phyloP scores from a whole-genome alignment of 2,888 invertebrate species.

The Cheilosia impressa region DNA sequence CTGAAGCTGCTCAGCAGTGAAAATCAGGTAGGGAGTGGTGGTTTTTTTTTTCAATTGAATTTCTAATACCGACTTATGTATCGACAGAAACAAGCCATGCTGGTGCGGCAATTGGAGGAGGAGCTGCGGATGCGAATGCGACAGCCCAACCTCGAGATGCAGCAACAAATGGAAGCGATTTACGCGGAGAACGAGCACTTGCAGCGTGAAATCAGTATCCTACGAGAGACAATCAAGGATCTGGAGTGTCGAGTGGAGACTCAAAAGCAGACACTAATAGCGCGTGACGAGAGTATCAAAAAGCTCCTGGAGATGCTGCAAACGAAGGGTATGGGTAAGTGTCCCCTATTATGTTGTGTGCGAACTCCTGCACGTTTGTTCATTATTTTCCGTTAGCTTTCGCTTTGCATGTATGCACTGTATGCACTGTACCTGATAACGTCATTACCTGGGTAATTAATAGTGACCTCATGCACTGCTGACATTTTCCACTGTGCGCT shows the following conservation, averaged over 20 bases:
- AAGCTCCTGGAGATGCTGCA: conserved; percentile 99
- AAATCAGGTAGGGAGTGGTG: conserved; percentile 90
- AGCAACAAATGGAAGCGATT: conserved; percentile 95
- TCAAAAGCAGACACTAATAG: conserved; percentile 98
- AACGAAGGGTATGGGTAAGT: conserved; percentile 97
- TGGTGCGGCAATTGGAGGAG: conserved; percentile 96
- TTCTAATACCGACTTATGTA: background rate
- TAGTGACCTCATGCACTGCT: conserved; percentile 73
- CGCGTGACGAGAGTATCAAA: conserved; percentile 99
- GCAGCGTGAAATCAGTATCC: conserved; percentile 95
- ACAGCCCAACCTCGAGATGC: conserved; percentile 95
- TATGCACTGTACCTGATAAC: conserved; percentile 51
- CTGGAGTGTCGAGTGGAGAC: conserved; percentile 98
- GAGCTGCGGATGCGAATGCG: conserved; percentile 94
- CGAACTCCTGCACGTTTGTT: conserved; percentile 32
- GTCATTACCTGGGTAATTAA: conserved; percentile 71
- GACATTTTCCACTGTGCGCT: conserved; percentile 52
- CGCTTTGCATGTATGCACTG: background rate
- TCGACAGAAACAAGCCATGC: conserved; percentile 95
- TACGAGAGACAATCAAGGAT: conserved; percentile 97
- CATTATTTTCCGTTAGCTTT: conserved; percentile 7
- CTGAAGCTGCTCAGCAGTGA: conserved; percentile 97
- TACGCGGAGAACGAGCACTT: conserved; percentile 97
- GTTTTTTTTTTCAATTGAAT: background rate
- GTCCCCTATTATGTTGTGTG: conserved; percentile 59